phyloP scores from a whole-genome alignment of 2,113 vertebrate species.

The Notothenia coriiceps region DNA sequence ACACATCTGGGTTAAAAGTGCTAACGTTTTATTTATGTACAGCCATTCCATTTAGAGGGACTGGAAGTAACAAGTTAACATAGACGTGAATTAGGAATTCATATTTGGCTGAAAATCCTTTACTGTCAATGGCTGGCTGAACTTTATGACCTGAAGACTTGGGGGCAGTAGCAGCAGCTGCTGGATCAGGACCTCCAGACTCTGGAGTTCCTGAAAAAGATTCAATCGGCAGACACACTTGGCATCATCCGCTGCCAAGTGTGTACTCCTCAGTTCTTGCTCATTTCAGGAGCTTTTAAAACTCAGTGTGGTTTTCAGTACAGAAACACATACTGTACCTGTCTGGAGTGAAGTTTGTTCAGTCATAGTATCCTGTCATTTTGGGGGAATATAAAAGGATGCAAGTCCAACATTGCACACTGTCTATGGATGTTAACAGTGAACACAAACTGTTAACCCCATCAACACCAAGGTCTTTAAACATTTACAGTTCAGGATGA shows the following conservation, averaged over 20 bases:
- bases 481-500: neutral
- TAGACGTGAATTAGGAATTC: neutral
- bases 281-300: neutral
- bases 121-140: neutral
- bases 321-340: too few species aligned
- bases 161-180: too few species aligned
- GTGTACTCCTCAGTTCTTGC: neutral
- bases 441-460: neutral
- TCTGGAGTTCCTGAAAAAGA: too few species aligned
- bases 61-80: slow-evolving; percentile 2
- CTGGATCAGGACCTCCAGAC: too few species aligned
- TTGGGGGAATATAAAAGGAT: neutral
- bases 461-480: neutral
- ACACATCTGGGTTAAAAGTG: neutral
- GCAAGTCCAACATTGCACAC: neutral
- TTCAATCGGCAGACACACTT: slow-evolving; percentile 9
- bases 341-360: neutral
- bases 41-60: neutral
- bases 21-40: neutral
- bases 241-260: slow-evolving; percentile 17
- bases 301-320: neutral
- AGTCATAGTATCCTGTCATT: neutral
- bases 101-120: neutral
- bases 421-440: neutral
- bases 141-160: slow-evolving; percentile 7